A percentile compares a stretch with the other conserved stretches of the same genome.
These are phyloP conservation scores for Epirrita christyi DNA, from an alignment of 2,888 invertebrate genomes.

Conservation along the genomic window DNA sequence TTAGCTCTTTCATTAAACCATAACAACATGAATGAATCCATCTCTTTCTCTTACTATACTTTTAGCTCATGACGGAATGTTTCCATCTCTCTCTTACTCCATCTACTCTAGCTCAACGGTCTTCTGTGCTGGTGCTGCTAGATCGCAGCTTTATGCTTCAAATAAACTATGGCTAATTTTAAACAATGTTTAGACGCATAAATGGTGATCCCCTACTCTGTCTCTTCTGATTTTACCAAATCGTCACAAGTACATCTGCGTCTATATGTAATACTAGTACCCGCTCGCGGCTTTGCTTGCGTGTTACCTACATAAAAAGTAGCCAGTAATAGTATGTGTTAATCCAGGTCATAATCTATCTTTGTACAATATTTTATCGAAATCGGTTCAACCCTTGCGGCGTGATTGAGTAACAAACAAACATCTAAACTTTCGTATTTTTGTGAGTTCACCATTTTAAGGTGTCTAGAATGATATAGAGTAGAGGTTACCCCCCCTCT, in stretches of 20 bases:
- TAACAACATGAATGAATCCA: not conserved
- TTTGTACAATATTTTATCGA: too few relatives aligned
- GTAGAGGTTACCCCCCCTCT: not conserved
- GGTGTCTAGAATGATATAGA: constrained; percentile 1
- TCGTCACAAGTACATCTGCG: not conserved
- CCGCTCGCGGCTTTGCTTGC: too few relatives aligned
- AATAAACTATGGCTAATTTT: constrained; percentile 3
- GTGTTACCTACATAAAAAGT: too few relatives aligned
- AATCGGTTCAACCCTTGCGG: too few relatives aligned
- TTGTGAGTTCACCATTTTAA: too few relatives aligned
- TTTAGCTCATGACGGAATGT: not conserved
- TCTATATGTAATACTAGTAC: not conserved
- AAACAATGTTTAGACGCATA: not conserved
- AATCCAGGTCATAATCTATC: too few relatives aligned
- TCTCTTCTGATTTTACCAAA: not conserved
- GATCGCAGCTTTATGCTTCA: constrained; percentile 11
- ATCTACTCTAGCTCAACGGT: constrained; percentile 12
- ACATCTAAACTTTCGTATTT: too few relatives aligned
- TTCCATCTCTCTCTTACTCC: not conserved
- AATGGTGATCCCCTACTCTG: not conserved
- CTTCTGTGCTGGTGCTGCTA: constrained; percentile 12
- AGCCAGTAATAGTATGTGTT: too few relatives aligned
- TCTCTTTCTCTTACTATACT: not conserved
- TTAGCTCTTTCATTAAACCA: constrained; percentile 4
- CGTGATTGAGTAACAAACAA: too few relatives aligned